Base-by-base conservation (phyloP, 2,113 vertebrate genomes). In the Vidua macroura region DNA sequence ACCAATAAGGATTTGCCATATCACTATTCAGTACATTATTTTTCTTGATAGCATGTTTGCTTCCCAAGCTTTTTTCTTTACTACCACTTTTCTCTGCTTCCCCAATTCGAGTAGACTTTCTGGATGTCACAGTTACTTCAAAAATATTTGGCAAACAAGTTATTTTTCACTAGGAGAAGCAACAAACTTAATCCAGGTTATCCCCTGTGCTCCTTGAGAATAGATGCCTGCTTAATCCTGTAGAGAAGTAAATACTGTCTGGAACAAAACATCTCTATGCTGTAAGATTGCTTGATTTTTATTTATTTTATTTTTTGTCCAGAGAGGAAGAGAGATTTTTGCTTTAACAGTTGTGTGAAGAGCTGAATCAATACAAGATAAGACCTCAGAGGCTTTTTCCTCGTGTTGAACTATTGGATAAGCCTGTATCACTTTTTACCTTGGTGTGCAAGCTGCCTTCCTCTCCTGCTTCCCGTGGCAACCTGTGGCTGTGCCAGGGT, bases 321-420 rank as follows among this genome's bases (percentile, higher is more conserved):
- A 22, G 69, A 78, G 83, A 90, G 64, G 48, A 52, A 60, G 53
- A 76, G 63, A 92, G 55, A 33, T 87, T 91, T 91, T 92, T 92
- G 41, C 91, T 82, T 72, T 78, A 79, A 79, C 77, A 90, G 25
- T 51, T 88, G 41, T 88, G 58, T 72, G 87, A 93, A 86, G 79
- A 96, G 69, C 11, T 92, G 90, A 78, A 96, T 96, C 96, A 90
- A 97, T 96, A 95, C 20, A 25, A 88, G 90, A 95, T 94, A 81
- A 96, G 85, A 88, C 83, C 88, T 94, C 37, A 35, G 95, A 90
- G 73, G 44, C 37, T 83, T 90, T 92, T 80, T 88, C 30, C 72
- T 93, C 3, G 0, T 80, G 76, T 83, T 90, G 95, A 92, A 13
- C 82, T 88, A 17, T 35, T 83, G 79, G 85, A 81, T 75, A 64